Base-by-base conservation (phyloP, 2,888 invertebrate species). In the Dione juno region DNA sequence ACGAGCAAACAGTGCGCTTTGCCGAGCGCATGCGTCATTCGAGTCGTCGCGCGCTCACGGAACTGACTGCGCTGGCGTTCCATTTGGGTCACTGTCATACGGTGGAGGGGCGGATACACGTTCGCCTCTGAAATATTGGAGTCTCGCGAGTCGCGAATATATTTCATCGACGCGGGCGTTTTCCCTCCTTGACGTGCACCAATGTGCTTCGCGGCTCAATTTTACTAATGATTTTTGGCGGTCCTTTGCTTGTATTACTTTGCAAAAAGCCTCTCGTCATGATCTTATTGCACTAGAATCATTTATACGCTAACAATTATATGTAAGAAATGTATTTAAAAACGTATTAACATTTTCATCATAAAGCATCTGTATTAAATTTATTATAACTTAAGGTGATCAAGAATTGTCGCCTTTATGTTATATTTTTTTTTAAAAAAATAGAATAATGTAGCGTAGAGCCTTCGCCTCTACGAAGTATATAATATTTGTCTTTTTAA, bases 71-170 rank as follows among this genome's bases (percentile, higher is more conserved):
- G 92, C 88, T 84, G 87, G 89, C 90, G 90, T 86, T 84, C 90
- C 90, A 92, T 92, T 91, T 92, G 89, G 92, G 92, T 92, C 92
- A 92, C 92, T 93, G 92, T 92, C 92, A 92, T 87, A 82, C 85
- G 80, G 88, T 89, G 89, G 90, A 84, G 88, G 88, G 89, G 88
- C 90, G 89, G 90, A 88, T 86, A 86, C 86, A 84, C 87, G 84
- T 83, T 87, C 79, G 87, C 85, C 83, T 88, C 92, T 92, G 91
- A 91, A 92, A 92, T 91, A 89, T 89, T 89, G 78, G 87, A 89
- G 87, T 87, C 86, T 89, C 82, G 91, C 88, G 85, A 89, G 89
- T 87, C n/a, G 91, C 88, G 85, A 90, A 89, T 87, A 86, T 89
- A 85, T 90, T 90, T 88, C 87, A 88, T 84, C 86, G 84, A 79